Evolutionary conservation across 2,797 vertebrate genomes (phyloP).

Genomic region (Pempheris klunzingeri): DNA sequence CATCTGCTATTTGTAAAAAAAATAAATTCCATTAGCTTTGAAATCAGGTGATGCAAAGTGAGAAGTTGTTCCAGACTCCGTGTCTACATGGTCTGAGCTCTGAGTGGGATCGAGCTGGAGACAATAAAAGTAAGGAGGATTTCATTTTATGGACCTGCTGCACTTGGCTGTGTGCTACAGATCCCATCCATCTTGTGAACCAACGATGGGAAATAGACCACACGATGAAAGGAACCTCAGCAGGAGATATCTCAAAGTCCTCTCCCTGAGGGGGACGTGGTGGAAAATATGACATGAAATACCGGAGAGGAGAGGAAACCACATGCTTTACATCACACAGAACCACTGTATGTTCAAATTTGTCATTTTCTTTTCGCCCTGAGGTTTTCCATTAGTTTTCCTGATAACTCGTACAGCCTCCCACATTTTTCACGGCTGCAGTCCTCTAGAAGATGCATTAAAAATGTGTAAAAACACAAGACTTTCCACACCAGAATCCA

Average conservation of each 20-base stretch:
- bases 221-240: slow-evolving; percentile 42
- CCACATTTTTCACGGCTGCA: neutral
- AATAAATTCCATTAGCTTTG: too few relatives aligned
- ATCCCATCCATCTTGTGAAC: slow-evolving; percentile 40
- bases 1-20: too few relatives aligned
- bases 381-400: slow-evolving; percentile 24
- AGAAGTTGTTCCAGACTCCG: too few relatives aligned
- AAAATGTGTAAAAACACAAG: neutral
- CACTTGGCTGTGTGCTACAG: slow-evolving; percentile 11
- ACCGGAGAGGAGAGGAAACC: slow-evolving; percentile 16
- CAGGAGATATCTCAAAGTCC: slow-evolving; percentile 29
- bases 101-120: slow-evolving; percentile 1
- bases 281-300: slow-evolving; percentile 29
- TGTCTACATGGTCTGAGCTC: neutral
- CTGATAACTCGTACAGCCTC: slow-evolving; percentile 16
- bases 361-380: neutral
- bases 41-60: neutral
- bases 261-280: slow-evolving; percentile 8
- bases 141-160: slow-evolving; percentile 27
- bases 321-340: slow-evolving; percentile 16
- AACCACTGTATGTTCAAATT: neutral
- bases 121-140: slow-evolving; percentile 10
- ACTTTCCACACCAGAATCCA: neutral
- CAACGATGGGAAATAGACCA: neutral
- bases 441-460: neutral